Base-by-base conservation (phyloP, 2,888 invertebrate species). In the Heteromyza rotundicornis region DNA sequence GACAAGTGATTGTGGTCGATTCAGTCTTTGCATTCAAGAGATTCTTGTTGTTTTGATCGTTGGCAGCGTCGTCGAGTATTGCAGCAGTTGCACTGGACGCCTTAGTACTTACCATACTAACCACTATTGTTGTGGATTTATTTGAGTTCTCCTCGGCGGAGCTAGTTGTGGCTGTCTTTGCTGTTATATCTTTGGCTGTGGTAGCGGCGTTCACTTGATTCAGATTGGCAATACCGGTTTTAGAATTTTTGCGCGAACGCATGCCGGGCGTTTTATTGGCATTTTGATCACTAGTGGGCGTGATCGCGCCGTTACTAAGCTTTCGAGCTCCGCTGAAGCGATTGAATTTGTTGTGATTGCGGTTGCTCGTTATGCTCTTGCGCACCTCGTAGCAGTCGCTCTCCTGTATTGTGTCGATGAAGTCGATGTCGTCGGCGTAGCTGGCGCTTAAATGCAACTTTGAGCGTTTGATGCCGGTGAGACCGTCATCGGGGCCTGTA, bases 401-500 rank as follows among this genome's bases (percentile, higher is more conserved):
- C 59, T 83, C 84, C 60, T 83, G 81, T 63, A 72, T 75, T 1
- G 85, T 89, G 74, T 91, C 91, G 67, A 91, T 90, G 71, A 89
- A 91, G 79, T 90, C 89, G 56, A 91, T 89, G 74, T 90, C 90
- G 57, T 82, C 82, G 10, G 82, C 82, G 24, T 88, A 86, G 73
- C 90, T 90, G 51, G 89, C 86, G 60, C 88, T 88, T 65, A 91
- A 84, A 80, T 89, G 89, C 68, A 88, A 85, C 72, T 89, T 88
- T 54, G 86, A 86, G 53, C 88, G 84, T 79, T 89, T 89, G 22
- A 92, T 90, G 53, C 89, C 88, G 1, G 90, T 90, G 2, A 95
- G 85, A 1, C 95, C 95, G 62, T 89, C 90, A 71, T 91, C 90
- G 0, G 95, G 95, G 8, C 95, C 95, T 0, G 94, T 91, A 75